These are phyloP conservation scores for Felis chaus DNA, from an alignment of 2,113 vertebrate genomes.

Conservation along the genomic window DNA sequence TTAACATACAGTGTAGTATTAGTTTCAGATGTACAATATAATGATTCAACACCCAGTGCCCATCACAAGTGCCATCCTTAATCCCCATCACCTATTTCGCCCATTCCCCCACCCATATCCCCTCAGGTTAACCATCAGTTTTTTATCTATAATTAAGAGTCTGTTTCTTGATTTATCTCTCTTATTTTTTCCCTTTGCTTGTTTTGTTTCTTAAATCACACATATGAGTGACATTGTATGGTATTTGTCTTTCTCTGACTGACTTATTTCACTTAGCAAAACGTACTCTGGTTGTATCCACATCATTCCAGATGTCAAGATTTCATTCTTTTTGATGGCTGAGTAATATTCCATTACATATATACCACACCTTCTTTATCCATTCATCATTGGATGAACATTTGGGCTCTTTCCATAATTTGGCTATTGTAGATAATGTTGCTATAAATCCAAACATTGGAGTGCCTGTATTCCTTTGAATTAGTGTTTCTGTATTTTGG, in stretches of 20 bases:
- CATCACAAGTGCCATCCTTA: neutral
- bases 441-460: neutral
- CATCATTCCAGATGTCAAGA: neutral
- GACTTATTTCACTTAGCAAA: neutral
- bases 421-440: neutral
- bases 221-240: neutral
- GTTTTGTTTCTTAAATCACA: neutral
- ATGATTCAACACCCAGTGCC: neutral
- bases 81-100: too few species aligned
- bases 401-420: neutral
- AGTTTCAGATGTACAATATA: neutral
- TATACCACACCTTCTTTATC: neutral
- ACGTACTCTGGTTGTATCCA: neutral
- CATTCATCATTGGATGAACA: neutral
- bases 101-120: neutral
- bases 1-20: neutral
- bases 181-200: neutral
- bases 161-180: neutral
- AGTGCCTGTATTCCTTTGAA: neutral
- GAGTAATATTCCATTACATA: neutral
- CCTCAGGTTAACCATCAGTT: neutral
- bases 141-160: neutral
- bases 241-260: neutral
- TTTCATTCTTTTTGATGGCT: neutral
- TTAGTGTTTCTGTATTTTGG: neutral